Percentiles rank a stretch among this genome's conserved stretches.
These are phyloP conservation scores for Glaucopsyche alexis DNA, from an alignment of 2,888 invertebrate genomes.

Conservation along the genomic window DNA sequence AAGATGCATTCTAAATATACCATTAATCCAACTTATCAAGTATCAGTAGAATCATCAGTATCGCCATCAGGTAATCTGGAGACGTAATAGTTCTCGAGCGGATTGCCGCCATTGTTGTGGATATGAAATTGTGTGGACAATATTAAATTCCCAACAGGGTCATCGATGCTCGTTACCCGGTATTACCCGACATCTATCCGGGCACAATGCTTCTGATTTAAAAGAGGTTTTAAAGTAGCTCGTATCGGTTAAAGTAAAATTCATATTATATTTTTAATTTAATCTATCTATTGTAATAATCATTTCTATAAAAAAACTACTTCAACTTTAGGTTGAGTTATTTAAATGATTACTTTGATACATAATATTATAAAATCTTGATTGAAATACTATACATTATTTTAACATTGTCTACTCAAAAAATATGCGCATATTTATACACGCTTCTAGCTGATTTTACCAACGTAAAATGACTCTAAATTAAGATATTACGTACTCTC, in stretches of 20 bases:
- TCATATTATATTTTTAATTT: background rate
- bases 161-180: conserved; percentile 27
- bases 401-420: too few relatives aligned
- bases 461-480: background rate
- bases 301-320: too few relatives aligned
- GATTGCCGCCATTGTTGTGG: conserved; percentile 28
- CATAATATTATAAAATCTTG: too few relatives aligned
- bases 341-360: too few relatives aligned
- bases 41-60: background rate
- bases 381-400: too few relatives aligned
- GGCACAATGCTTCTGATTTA: conserved; percentile 1
- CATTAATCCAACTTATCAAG: too few relatives aligned
- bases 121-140: conserved; percentile 31
- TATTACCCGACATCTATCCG: conserved; percentile 6
- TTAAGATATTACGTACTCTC: background rate
- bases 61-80: background rate
- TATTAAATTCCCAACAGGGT: conserved; percentile 30
- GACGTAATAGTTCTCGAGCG: conserved; percentile 20
- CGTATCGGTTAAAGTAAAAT: background rate
- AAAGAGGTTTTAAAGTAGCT: conserved; percentile 6
- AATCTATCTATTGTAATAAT: too few relatives aligned
- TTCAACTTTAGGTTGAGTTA: too few relatives aligned
- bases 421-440: too few relatives aligned
- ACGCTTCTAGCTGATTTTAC: background rate
- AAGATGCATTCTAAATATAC: too few relatives aligned